These are phyloP conservation scores for Gallinago jamesoni DNA, from an alignment of 2,113 vertebrate species.

Conservation along the genomic window DNA sequence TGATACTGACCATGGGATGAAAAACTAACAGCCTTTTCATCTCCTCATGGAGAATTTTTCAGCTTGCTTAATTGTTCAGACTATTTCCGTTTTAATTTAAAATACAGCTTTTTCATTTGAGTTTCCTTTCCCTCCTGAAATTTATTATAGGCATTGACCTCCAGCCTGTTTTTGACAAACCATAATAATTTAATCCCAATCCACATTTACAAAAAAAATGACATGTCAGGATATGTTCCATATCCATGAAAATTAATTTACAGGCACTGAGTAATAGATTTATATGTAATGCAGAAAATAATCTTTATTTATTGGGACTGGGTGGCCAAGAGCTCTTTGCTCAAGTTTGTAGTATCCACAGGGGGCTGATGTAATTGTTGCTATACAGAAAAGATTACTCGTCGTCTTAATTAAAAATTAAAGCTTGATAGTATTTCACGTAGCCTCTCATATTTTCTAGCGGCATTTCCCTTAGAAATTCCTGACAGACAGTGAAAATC, in stretches of 20 bases:
- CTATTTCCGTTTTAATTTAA: not conserved
- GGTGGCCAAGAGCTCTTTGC: constrained; percentile 40
- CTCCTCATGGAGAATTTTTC: not conserved
- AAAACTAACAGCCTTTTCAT: not conserved
- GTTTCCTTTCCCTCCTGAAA: constrained; percentile 6
- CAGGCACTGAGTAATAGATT: constrained; percentile 28
- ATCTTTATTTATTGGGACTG: constrained; percentile 27
- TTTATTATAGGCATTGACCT: constrained; percentile 34
- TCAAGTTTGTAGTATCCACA: not conserved
- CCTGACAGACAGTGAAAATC: not conserved
- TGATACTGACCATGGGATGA: not conserved
- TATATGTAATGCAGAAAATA: constrained; percentile 51
- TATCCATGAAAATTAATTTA: constrained; percentile 36
- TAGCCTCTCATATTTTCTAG: not conserved
- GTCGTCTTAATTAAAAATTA: not conserved
- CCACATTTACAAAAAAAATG: constrained; percentile 1
- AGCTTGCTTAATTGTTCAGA: not conserved
- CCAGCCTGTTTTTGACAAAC: constrained; percentile 23
- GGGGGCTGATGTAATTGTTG: not conserved
- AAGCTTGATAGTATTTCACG: not conserved
- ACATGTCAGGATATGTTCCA: constrained; percentile 3
- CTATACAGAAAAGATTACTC: not conserved
- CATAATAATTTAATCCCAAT: constrained; percentile 41
- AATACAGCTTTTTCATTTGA: constrained; percentile 21
- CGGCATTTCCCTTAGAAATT: not conserved